phyloP scores from a whole-genome alignment of 2,113 vertebrate species.

The Nibea albiflora region DNA sequence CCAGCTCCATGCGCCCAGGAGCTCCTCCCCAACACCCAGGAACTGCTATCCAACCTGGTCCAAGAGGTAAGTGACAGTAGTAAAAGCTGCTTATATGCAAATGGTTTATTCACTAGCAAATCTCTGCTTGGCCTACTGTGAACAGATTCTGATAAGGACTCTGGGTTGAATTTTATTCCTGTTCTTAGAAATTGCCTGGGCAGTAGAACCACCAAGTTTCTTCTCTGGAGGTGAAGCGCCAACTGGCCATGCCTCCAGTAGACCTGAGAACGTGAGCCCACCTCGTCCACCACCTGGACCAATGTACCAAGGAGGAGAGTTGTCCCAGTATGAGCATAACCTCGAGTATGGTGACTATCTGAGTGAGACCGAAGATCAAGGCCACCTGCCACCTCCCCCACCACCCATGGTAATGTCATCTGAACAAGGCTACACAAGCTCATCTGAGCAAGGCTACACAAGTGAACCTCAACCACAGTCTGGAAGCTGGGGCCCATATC shows the following conservation, averaged over 20 bases:
- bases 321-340: not conserved
- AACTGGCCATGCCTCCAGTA: not conserved
- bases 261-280: not conserved
- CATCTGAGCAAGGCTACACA: not conserved
- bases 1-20: not conserved
- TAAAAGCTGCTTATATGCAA: rapidly evolving
- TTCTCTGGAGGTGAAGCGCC: not conserved
- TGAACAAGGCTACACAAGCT: not conserved
- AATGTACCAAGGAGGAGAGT: slow-evolving; percentile 39
- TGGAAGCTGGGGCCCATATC: not conserved
- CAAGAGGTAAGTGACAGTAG: not conserved
- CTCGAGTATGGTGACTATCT: slow-evolving; percentile 24
- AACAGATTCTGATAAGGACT: not conserved
- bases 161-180: not conserved
- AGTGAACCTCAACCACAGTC: rapidly evolving
- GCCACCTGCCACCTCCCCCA: not conserved
- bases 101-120: too few relatives aligned
- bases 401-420: not conserved
- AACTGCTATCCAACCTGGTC: not conserved
- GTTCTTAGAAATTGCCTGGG: not conserved
- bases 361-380: not conserved
- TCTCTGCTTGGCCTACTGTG: too few relatives aligned
- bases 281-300: not conserved
- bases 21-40: not conserved
- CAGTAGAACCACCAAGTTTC: not conserved